A percentile compares a stretch with the other conserved stretches of the same genome.
Conservation (phyloP, 2,797 vertebrate species). For the Zenarchopterus dispar region DNA sequence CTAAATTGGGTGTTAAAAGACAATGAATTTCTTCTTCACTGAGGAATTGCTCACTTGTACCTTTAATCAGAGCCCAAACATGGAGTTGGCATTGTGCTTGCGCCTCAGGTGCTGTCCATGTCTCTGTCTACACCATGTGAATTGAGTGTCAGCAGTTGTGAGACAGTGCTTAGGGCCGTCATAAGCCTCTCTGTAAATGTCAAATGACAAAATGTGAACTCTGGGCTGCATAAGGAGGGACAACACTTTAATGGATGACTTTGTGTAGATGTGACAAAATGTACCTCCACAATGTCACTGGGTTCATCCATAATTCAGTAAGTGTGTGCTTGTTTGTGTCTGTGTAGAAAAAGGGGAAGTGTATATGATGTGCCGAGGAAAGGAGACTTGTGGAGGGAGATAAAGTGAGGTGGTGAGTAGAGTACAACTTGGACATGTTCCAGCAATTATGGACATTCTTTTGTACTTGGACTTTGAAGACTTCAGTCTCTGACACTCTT, state of each 20-base stretch:
- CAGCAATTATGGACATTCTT: constrained; percentile 55
- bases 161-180: constrained; percentile 65
- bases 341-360: constrained; percentile 6
- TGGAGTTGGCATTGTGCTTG: constrained; percentile 32
- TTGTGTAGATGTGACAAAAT: constrained; percentile 74
- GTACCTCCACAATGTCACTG: constrained; percentile 70
- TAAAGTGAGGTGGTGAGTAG: constrained; percentile 44
- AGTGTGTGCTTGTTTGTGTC: constrained; percentile 40
- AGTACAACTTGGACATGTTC: constrained; percentile 63
- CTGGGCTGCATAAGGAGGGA: constrained; percentile 66
- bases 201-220: constrained; percentile 79
- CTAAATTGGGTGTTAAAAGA: too few relatives aligned
- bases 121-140: constrained; percentile 46
- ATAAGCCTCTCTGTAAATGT: constrained; percentile 73
- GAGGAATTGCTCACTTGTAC: neutral
- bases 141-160: constrained; percentile 59
- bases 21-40: neutral
- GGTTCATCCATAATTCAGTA: constrained; percentile 77
- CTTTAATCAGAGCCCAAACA: constrained; percentile 27
- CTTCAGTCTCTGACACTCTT: constrained; percentile 30
- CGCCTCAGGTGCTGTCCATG: constrained; percentile 53
- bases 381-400: constrained; percentile 51
- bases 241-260: constrained; percentile 67
- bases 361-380: constrained; percentile 42
- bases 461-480: constrained; percentile 54